Evolutionary conservation across 2,113 vertebrate genomes (phyloP).

Genomic region (Phylloscopus whistleri): DNA sequence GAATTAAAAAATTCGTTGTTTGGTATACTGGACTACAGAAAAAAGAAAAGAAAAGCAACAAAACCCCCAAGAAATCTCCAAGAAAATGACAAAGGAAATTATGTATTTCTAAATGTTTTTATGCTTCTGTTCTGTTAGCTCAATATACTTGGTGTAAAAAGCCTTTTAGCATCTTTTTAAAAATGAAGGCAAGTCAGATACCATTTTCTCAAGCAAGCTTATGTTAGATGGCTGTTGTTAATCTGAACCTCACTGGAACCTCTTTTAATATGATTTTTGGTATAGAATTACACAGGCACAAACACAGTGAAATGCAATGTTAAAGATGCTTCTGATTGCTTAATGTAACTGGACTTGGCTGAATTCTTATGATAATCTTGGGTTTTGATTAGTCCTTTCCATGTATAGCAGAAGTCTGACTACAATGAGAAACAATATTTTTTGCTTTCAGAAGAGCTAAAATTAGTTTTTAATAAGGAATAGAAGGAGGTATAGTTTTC

Average conservation of each 20-base stretch:
- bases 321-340: not conserved
- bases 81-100: not conserved
- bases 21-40: not conserved
- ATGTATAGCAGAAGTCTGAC: not conserved
- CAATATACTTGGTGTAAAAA: not conserved
- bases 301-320: rapidly evolving
- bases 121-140: not conserved
- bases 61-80: not conserved
- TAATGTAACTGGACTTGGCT: not conserved
- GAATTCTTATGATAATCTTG: not conserved
- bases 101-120: not conserved
- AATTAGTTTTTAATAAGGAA: not conserved
- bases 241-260: not conserved
- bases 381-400: not conserved
- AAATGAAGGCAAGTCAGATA: not conserved
- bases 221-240: not conserved
- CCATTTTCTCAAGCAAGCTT: not conserved
- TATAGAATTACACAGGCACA: not conserved
- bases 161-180: not conserved
- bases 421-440: not conserved
- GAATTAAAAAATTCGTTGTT: not conserved
- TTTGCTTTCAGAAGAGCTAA: not conserved
- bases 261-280: not conserved
- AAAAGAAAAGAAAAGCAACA: too few relatives aligned
- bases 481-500: not conserved